Percentiles rank a stretch among this genome's conserved stretches.
These are phyloP conservation scores for honey bee (Apis mellifera) DNA, from an alignment of 1,140 invertebrate species.

Conservation along the genomic window Amel_HAv3.1 CM009931.2:19369501-19370000, in stretches of 20 bases:
- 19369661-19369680: slow-evolving; percentile 90
- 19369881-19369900: slow-evolving; percentile 31
- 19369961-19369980: slow-evolving; percentile 12
- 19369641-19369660: slow-evolving; percentile 85
- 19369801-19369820: too few relatives aligned
- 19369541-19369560: slow-evolving; percentile 85
- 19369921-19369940: slow-evolving; percentile 20
- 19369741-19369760: background rate
- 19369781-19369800: background rate
- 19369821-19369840: background rate
- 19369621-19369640: slow-evolving; percentile 84
- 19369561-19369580: slow-evolving; percentile 87
- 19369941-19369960: slow-evolving; percentile 55
- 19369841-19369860: background rate
- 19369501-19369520: slow-evolving; percentile 85
- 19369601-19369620: slow-evolving; percentile 83
- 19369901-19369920: slow-evolving; percentile 12
- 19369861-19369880: background rate
- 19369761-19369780: background rate
- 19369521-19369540: slow-evolving; percentile 84
- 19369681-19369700: slow-evolving; percentile 83
- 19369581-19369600: slow-evolving; percentile 82
- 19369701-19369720: slow-evolving; percentile 71
- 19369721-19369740: background rate
- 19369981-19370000: slow-evolving; percentile 63